These are phyloP conservation scores for Amphipoea lucens DNA, from an alignment of 2,888 invertebrate species.

Conservation along the genomic window DNA sequence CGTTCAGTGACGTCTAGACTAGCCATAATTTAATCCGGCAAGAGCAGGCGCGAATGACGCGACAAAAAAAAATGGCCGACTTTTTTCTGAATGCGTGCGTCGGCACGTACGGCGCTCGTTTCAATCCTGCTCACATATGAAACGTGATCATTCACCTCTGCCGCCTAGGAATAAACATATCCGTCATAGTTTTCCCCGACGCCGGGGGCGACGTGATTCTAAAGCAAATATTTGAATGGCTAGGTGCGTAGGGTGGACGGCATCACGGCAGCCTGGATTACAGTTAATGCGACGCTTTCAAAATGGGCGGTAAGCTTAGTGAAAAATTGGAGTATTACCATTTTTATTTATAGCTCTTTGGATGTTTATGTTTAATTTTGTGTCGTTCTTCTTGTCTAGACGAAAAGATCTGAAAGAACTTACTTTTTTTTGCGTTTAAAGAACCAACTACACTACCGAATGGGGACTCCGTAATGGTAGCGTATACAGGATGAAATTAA, in stretches of 20 bases:
- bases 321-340: neutral
- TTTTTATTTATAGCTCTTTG: neutral
- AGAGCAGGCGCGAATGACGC: constrained; percentile 69
- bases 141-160: constrained; percentile 85
- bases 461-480: too few species aligned
- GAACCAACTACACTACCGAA: neutral
- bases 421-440: neutral
- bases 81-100: constrained; percentile 79
- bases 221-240: constrained; percentile 73
- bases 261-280: constrained; percentile 18
- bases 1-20: constrained; percentile 73
- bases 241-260: constrained; percentile 35
- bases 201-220: constrained; percentile 67
- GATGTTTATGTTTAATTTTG: neutral
- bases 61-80: constrained; percentile 70
- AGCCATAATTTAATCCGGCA: constrained; percentile 77
- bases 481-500: too few species aligned
- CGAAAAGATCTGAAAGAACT: neutral
- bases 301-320: neutral
- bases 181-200: constrained; percentile 72
- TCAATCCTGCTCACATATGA: constrained; percentile 81
- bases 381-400: neutral
- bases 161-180: constrained; percentile 81
- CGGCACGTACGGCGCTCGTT: constrained; percentile 81
- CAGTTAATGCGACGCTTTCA: constrained; percentile 26